These are phyloP conservation scores for Pipistrellus kuhlii DNA, from an alignment of 2,797 vertebrate genomes.

Conservation along the genomic window DNA sequence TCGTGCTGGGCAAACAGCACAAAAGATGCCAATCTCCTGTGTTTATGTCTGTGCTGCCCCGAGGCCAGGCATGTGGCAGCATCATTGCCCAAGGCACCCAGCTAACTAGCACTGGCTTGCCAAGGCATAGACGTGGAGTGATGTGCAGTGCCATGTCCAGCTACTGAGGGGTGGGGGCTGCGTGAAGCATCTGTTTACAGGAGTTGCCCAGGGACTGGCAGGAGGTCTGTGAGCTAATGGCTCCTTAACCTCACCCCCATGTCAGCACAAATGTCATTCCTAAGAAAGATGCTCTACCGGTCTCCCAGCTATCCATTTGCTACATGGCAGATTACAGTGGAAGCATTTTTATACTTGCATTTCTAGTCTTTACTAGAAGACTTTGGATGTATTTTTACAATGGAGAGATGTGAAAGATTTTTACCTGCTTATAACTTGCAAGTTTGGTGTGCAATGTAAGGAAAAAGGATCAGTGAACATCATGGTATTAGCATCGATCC, in stretches of 20 bases:
- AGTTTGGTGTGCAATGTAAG: conserved; percentile 79
- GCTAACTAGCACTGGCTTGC: conserved; percentile 74
- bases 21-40: conserved; percentile 20
- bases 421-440: conserved; percentile 79
- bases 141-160: conserved; percentile 50
- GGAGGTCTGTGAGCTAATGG: conserved; percentile 7
- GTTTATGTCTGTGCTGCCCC: neutral
- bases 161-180: conserved; percentile 66
- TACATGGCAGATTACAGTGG: conserved; percentile 74
- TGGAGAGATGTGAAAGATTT: conserved; percentile 68
- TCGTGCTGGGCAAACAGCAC: conserved; percentile 1
- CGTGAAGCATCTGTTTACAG: conserved; percentile 29
- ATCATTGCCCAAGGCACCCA: conserved; percentile 63
- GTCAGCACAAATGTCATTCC: conserved; percentile 68
- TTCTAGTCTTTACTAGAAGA: conserved; percentile 73
- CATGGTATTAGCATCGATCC: conserved; percentile 74
- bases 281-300: conserved; percentile 67
- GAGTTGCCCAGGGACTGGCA: neutral
- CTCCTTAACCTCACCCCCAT: neutral
- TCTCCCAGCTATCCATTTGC: conserved; percentile 67
- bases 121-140: conserved; percentile 24
- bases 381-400: conserved; percentile 75
- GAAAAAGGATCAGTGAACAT: conserved; percentile 71
- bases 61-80: conserved; percentile 56
- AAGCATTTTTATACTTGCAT: conserved; percentile 77